These are phyloP conservation scores for Fundulus diaphanus DNA, from an alignment of 2,797 vertebrate genomes.

Conservation along the genomic window DNA sequence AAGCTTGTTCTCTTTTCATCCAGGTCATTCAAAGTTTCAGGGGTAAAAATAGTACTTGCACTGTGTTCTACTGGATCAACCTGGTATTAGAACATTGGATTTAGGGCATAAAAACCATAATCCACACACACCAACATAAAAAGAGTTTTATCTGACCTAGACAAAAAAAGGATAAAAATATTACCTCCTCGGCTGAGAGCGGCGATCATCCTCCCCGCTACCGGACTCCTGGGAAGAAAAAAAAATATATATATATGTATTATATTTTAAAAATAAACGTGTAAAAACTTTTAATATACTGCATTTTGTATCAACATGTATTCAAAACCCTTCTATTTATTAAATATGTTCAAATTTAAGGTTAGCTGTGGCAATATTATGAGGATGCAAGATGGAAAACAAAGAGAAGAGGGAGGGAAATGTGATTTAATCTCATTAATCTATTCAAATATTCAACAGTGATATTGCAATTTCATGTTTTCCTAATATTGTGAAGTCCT, in stretches of 20 bases:
- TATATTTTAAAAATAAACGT: not conserved
- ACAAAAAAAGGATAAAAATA: constrained; percentile 15
- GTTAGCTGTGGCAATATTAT: not conserved
- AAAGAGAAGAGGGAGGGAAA: not conserved
- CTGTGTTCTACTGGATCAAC: not conserved
- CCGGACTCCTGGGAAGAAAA: constrained; percentile 89
- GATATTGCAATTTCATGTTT: not conserved
- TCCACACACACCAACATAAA: not conserved
- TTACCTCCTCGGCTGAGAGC: constrained; percentile 96
- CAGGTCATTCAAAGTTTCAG: constrained; percentile 3
- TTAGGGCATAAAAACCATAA: not conserved
- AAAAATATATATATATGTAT: constrained; percentile 13
- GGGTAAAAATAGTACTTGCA: constrained; percentile 1
- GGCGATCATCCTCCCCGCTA: constrained; percentile 96
- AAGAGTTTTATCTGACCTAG: constrained; percentile 14
- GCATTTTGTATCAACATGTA: too few relatives aligned
- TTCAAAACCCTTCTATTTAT: not conserved
- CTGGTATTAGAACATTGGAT: not conserved
- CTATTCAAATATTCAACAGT: not conserved
- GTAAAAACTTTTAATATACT: not conserved
- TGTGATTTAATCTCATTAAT: not conserved
- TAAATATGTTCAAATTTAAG: not conserved
- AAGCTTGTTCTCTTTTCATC: constrained; percentile 10
- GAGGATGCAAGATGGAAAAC: not conserved
- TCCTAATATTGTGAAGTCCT: not conserved